Evolutionary conservation across 2,797 vertebrate genomes (phyloP).

Genomic region (Prunella strophiata): DNA sequence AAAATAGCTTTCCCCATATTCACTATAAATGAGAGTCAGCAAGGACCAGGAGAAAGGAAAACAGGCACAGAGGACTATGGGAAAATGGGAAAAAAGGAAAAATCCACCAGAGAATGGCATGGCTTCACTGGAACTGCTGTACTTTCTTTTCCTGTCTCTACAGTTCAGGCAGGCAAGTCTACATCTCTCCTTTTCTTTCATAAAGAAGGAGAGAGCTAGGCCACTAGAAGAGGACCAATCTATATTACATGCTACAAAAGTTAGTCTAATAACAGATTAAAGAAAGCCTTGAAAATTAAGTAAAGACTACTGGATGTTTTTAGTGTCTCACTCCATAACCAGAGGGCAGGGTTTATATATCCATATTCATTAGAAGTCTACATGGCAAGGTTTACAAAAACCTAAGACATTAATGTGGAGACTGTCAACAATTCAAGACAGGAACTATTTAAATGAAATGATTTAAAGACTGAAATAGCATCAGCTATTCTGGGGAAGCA

Average conservation of each 20-base stretch:
- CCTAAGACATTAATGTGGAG: not conserved
- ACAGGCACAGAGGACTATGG: not conserved
- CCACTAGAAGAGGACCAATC: not conserved
- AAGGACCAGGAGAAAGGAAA: not conserved
- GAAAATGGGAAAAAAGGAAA: not conserved
- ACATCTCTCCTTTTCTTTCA: not conserved
- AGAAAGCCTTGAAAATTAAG: not conserved
- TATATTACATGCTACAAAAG: not conserved
- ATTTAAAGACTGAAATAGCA: conserved; percentile 12
- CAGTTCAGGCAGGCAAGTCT: not conserved
- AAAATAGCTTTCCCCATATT: not conserved
- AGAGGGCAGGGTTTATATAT: not conserved
- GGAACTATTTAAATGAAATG: conserved; percentile 17
- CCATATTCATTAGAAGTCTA: not conserved
- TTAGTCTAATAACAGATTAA: not conserved
- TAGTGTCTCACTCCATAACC: not conserved
- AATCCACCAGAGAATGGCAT: not conserved
- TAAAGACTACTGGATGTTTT: not conserved
- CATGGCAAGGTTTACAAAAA: not conserved
- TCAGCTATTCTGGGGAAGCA: not conserved
- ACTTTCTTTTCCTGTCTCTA: not conserved
- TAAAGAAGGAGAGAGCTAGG: not conserved
- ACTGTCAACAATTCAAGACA: conserved; percentile 24
- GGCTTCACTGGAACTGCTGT: not conserved
- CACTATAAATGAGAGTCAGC: not conserved